These are phyloP conservation scores for Drosophila ficusphila DNA, from an alignment of 1,140 invertebrate species.

Conservation along the genomic window DNA sequence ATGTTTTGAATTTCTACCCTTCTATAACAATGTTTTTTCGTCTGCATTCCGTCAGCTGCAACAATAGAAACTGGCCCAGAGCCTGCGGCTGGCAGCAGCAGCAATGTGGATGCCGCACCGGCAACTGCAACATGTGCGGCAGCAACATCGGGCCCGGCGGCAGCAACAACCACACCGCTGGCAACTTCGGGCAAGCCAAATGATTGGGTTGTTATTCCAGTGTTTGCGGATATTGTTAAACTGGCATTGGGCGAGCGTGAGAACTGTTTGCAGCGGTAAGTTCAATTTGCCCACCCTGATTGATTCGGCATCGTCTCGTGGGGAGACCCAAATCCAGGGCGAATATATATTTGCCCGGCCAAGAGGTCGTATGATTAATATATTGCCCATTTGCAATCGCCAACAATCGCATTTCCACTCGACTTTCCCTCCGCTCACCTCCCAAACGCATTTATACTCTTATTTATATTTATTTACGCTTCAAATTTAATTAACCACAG, in stretches of 20 bases:
- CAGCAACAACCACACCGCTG: constrained; percentile 35
- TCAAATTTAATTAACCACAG: constrained; percentile 59
- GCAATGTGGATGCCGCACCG: constrained; percentile 22
- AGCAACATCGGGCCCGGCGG: constrained; percentile 11
- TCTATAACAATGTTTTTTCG: background rate
- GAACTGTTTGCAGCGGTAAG: constrained; percentile 81
- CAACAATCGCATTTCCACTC: constrained; percentile 11
- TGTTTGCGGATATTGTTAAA: constrained; percentile 84
- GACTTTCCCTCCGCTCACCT: constrained; percentile 24
- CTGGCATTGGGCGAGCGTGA: constrained; percentile 79
- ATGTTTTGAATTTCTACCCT: background rate
- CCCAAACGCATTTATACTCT: background rate
- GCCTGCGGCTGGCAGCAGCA: constrained; percentile 43
- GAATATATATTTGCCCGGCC: background rate
- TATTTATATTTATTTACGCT: constrained; percentile 43
- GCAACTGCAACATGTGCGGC: background rate
- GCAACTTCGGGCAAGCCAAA: constrained; percentile 60
- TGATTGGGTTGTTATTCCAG: constrained; percentile 84
- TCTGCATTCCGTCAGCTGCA: background rate
- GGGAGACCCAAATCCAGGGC: background rate
- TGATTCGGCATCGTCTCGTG: constrained; percentile 21
- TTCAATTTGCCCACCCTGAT: constrained; percentile 32
- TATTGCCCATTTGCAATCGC: constrained; percentile 24
- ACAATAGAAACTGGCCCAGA: constrained; percentile 30
- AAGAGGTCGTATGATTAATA: constrained; percentile 31